phyloP scores from a whole-genome alignment of 2,888 invertebrate species.

The Drosophila putrida region DNA sequence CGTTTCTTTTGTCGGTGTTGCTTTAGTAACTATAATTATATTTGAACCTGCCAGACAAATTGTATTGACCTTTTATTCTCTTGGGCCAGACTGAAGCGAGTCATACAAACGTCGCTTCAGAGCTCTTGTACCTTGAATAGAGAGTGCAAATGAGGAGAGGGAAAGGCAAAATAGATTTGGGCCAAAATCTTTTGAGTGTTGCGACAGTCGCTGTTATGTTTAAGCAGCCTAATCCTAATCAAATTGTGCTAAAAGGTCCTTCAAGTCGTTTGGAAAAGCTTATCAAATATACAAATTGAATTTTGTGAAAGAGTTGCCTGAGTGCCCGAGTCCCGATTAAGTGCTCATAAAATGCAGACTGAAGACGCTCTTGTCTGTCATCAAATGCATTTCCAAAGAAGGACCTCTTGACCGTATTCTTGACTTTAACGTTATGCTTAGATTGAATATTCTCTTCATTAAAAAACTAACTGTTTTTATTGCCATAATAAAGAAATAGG shows the following conservation, averaged over 20 bases:
- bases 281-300: constrained; percentile 33
- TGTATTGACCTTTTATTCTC: constrained; percentile 26
- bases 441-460: neutral
- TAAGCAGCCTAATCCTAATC: constrained; percentile 25
- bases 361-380: neutral
- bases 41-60: constrained; percentile 17
- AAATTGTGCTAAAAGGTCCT: constrained; percentile 27
- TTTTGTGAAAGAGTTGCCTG: constrained; percentile 20
- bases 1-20: constrained; percentile 5
- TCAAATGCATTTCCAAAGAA: neutral
- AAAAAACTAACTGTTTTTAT: neutral
- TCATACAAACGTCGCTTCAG: neutral
- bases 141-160: neutral
- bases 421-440: neutral
- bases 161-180: constrained; percentile 23
- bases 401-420: neutral
- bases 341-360: constrained; percentile 9
- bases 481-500: neutral
- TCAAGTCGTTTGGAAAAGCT: constrained; percentile 3
- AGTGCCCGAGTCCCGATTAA: constrained; percentile 7
- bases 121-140: neutral
- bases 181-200: constrained; percentile 18
- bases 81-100: constrained; percentile 6
- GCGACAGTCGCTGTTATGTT: constrained; percentile 18
- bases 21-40: constrained; percentile 10